Base-by-base conservation (phyloP, 2,797 vertebrate species). In the Hydrolagus colliei region DNA sequence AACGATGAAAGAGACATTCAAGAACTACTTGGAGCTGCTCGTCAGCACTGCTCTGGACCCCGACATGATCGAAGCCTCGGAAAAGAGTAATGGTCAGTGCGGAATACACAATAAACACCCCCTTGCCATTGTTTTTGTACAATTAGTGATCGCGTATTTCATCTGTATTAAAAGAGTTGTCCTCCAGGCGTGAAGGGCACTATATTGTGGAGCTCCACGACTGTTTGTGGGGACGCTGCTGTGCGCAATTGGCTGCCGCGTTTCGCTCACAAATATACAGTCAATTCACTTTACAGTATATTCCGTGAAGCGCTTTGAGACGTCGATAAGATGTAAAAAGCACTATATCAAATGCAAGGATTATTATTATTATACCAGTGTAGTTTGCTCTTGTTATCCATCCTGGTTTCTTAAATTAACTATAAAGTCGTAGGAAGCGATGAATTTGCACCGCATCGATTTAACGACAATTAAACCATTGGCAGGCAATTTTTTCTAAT, bases 1-100 rank as follows among this genome's bases (percentile, higher is more conserved):
- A 91, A 97, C 96, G 86, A 99, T 97, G 97, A 99, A 98, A 89
- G 98, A 99, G 87, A 98, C 97, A 3, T 99, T 98, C 89, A 98
- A 92, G 91, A 97, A 96, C 93, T 99, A 97, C 84, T 94, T 99
- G 92, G 98, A 99, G 89, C 91, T 99, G 88, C 96, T 99, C 67
- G 94, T 98, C 90, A 95, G 96, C 88, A 90, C 97, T 87, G 96
- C 95, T 87, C 91, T 99, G 90, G 96, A 99, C 32, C 94, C 96
- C 86, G 96, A 98, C 87, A 94, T 96, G 85, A 94, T 99, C 94
- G 93, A 94, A n/a, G 93, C 95, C 22, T 93, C 98, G 86, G 98
- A 99, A 93, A 96, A 93, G 90, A 95, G 95, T 87, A 98, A 96
- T 71, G 98, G 98, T 98, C 93, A 63, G 89, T 88, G 86, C 90